Base-by-base conservation (phyloP, 2,888 invertebrate species). In the Neria commutata region DNA sequence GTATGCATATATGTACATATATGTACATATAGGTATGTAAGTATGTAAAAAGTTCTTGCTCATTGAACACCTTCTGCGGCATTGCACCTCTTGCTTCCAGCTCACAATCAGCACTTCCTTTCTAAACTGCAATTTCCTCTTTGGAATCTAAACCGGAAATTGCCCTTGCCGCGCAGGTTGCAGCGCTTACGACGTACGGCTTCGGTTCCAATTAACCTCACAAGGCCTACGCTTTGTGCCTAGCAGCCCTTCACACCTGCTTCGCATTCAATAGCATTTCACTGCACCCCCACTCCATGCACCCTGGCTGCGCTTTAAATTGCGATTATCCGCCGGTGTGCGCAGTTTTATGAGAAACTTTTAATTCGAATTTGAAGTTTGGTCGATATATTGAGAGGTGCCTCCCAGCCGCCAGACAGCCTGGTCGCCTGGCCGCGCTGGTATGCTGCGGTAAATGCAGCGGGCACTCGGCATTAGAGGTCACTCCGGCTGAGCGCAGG, bases 311-410 rank as follows among this genome's bases (percentile, higher is more conserved):
- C n/a, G 34, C 51, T 25, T 26, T 24, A 21, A 14, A 10, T 45
- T 24, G 54, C 63, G 49, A 56, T 65, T 47, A 65, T 64, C 60
- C 49, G 26, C 50, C 57, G 46, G 19, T 63, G 63, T 68, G 71
- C 37, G 52, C 74, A 74, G 63, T 72, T 72, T 72, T 73, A 72
- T 74, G 63, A 65, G 48, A 14, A 14, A 19, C 62, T 71, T 60
- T 59, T 68, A 72, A 74, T 75, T 73, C 64, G 67, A 71, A 72
- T 74, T 77, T 77, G 73, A 78, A 77, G 79, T 79, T 79, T 79
- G 79, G 79, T 79, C 79, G 80, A 79, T 79, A 79, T 67, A 69
- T 65, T 67, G 71, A 73, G 61, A 66, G 62, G 62, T 63, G 63
- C 54, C 29, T 19, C 5, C 8, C 26, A 29, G 3, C 48, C n/a